A percentile compares a stretch with the other conserved stretches of the same genome.
These are phyloP conservation scores for Poeciliopsis presidionis DNA, from an alignment of 2,797 vertebrate genomes.

Conservation along the genomic window DNA sequence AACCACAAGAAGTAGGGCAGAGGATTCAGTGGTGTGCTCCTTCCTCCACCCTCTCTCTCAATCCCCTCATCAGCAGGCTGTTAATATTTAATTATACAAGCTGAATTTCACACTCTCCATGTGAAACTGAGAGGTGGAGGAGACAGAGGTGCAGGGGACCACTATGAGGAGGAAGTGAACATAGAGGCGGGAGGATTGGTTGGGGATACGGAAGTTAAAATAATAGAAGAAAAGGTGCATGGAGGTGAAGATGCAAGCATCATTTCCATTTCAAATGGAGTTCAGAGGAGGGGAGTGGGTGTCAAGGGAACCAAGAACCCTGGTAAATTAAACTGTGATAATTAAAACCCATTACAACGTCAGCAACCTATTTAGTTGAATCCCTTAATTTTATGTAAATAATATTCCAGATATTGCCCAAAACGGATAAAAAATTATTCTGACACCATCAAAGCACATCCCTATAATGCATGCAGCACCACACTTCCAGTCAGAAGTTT, in stretches of 20 bases:
- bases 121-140: slow-evolving; percentile 58
- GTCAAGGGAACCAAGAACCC: slow-evolving; percentile 11
- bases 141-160: slow-evolving; percentile 50
- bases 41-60: slow-evolving; percentile 65
- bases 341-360: background rate
- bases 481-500: background rate
- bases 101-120: slow-evolving; percentile 69
- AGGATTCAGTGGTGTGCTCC: slow-evolving; percentile 59
- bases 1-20: slow-evolving; percentile 78
- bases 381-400: background rate
- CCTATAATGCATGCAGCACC: background rate
- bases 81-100: slow-evolving; percentile 84
- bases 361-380: background rate
- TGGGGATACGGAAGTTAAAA: slow-evolving; percentile 33
- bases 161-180: slow-evolving; percentile 24
- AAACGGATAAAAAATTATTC: background rate
- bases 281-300: slow-evolving; percentile 5
- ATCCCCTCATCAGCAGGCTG: slow-evolving; percentile 75
- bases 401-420: slow-evolving; percentile 2
- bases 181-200: slow-evolving; percentile 13
- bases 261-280: slow-evolving; percentile 32
- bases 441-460: background rate
- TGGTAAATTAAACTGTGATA: slow-evolving; percentile 1
- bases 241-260: slow-evolving; percentile 17
- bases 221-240: slow-evolving; percentile 19